Evolutionary conservation across 2,797 vertebrate species (phyloP).

Genomic region (Gastrophryne carolinensis): DNA sequence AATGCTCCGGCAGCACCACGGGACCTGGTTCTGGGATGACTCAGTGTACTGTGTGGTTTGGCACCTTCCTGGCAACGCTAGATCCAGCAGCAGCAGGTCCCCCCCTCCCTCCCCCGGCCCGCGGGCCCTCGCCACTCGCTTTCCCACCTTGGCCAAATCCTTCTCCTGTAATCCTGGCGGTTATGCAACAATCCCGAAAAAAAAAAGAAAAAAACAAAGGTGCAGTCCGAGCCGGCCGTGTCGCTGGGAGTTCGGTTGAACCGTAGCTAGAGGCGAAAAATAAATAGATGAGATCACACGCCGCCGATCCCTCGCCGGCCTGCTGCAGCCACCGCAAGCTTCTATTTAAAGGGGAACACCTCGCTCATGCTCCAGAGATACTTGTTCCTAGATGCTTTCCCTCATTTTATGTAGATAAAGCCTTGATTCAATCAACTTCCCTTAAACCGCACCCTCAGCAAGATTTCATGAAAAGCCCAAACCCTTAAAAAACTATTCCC

Average conservation of each 20-base stretch:
- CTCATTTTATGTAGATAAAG: too few species aligned
- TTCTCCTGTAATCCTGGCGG: conserved; percentile 16
- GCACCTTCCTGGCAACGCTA: not conserved
- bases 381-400: too few species aligned
- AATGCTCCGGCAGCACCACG: conserved; percentile 18
- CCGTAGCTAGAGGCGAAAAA: not conserved
- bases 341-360: too few species aligned
- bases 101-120: not conserved
- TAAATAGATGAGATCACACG: conserved; percentile 16
- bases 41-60: conserved; percentile 39
- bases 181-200: conserved; percentile 8
- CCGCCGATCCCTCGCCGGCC: not conserved
- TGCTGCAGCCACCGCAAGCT: not conserved
- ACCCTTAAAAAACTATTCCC: too few species aligned
- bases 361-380: too few species aligned
- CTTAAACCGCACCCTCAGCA: too few species aligned
- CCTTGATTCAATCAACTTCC: too few species aligned
- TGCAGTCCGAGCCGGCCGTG: not conserved
- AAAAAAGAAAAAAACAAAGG: conserved; percentile 40
- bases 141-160: conserved; percentile 17
- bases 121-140: not conserved
- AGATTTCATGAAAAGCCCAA: too few species aligned
- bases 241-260: not conserved
- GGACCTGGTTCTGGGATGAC: conserved; percentile 20
- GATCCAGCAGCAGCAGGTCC: not conserved